A percentile compares a stretch with the other conserved stretches of the same genome.
phyloP scores from a whole-genome alignment of 2,113 vertebrate species.

The Carollia perspicillata region DNA sequence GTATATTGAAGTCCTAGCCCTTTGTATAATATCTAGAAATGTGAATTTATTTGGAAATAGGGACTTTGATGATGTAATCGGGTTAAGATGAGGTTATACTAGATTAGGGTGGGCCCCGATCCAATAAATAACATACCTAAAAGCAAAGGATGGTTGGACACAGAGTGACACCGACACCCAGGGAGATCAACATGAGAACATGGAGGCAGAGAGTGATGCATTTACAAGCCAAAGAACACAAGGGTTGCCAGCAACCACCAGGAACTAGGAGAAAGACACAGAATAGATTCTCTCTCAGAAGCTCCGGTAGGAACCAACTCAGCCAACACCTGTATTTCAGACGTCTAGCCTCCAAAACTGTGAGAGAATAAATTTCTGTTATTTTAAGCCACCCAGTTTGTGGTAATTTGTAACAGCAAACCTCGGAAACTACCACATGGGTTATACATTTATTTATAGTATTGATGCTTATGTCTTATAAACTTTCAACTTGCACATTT shows the following conservation, averaged over 20 bases:
- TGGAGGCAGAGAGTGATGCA: background rate
- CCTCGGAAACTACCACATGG: background rate
- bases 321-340: slow-evolving; percentile 5
- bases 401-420: slow-evolving; percentile 12
- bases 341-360: background rate
- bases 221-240: background rate
- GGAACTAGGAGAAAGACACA: background rate
- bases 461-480: background rate
- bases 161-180: background rate
- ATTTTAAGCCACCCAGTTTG: background rate
- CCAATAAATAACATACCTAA: background rate
- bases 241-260: background rate
- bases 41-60: background rate
- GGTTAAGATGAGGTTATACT: background rate
- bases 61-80: background rate
- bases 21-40: background rate
- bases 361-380: background rate
- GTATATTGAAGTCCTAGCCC: background rate
- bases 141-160: background rate
- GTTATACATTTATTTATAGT: slow-evolving; percentile 27
- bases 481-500: background rate
- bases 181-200: background rate
- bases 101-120: background rate
- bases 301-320: background rate
- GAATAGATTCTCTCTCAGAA: background rate